phyloP scores from a whole-genome alignment of 2,113 vertebrate species.

The Struthio camelus region DNA sequence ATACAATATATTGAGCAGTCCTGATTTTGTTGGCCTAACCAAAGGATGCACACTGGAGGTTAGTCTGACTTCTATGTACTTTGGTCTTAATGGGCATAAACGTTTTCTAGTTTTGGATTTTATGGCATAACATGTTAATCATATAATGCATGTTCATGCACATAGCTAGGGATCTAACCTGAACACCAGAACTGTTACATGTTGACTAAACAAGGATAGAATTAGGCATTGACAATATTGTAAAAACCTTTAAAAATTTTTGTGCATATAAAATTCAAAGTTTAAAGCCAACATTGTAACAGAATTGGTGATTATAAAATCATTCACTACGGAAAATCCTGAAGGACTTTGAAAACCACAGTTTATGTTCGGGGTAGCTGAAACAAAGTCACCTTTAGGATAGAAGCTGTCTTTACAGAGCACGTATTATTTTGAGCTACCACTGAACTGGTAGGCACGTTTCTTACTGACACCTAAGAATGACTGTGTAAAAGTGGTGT shows the following conservation, averaged over 20 bases:
- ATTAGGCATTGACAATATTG: background rate
- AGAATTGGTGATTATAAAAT: background rate
- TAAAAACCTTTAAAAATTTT: background rate
- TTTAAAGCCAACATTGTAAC: background rate
- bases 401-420: background rate
- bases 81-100: background rate
- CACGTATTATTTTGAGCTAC: background rate
- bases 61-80: conserved; percentile 19
- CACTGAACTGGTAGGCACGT: background rate
- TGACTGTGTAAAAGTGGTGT: background rate
- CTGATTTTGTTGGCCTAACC: conserved; percentile 92
- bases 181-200: background rate
- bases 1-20: conserved; percentile 92
- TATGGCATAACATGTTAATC: background rate
- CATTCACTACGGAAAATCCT: background rate
- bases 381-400: background rate
- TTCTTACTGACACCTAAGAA: background rate
- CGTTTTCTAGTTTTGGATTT: background rate
- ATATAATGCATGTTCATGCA: background rate
- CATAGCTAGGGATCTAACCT: background rate
- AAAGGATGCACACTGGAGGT: conserved; percentile 96
- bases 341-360: background rate
- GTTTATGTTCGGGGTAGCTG: background rate
- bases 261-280: background rate
- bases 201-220: background rate